phyloP scores from a whole-genome alignment of 2,797 vertebrate species.

The Saxicola maurus region DNA sequence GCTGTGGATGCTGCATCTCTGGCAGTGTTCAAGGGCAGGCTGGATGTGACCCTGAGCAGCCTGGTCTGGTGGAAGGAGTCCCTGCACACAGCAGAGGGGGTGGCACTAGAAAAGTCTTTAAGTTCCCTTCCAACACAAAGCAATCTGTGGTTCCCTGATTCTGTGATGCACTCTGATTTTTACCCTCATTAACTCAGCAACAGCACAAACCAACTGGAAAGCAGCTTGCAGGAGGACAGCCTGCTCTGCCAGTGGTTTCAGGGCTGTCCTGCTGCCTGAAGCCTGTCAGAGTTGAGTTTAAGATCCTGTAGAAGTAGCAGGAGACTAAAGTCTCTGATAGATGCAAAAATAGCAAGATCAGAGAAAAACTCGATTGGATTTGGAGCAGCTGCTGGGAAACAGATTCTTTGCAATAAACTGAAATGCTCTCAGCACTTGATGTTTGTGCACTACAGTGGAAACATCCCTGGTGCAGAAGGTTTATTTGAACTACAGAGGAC shows the following conservation, averaged over 20 bases:
- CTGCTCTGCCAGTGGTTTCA: neutral
- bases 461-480: neutral
- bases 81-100: neutral
- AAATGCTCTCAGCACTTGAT: constrained; percentile 9
- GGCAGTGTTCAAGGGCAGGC: neutral
- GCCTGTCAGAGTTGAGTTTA: neutral
- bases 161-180: neutral
- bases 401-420: neutral
- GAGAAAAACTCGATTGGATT: constrained; percentile 1
- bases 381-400: constrained; percentile 30
- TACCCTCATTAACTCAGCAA: neutral
- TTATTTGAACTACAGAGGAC: constrained; percentile 39
- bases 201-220: neutral
- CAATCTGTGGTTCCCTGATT: neutral
- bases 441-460: neutral
- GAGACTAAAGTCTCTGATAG: constrained; percentile 25
- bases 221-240: neutral
- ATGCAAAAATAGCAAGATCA: constrained; percentile 40
- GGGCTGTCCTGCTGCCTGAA: neutral
- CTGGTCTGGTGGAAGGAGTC: neutral
- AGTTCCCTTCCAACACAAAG: neutral
- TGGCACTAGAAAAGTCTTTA: neutral
- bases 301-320: constrained; percentile 1
- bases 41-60: neutral
- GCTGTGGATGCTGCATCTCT: neutral